These are phyloP conservation scores for Balaenoptera acutorostrata DNA, from an alignment of 2,113 vertebrate genomes.

Conservation along the genomic window DNA sequence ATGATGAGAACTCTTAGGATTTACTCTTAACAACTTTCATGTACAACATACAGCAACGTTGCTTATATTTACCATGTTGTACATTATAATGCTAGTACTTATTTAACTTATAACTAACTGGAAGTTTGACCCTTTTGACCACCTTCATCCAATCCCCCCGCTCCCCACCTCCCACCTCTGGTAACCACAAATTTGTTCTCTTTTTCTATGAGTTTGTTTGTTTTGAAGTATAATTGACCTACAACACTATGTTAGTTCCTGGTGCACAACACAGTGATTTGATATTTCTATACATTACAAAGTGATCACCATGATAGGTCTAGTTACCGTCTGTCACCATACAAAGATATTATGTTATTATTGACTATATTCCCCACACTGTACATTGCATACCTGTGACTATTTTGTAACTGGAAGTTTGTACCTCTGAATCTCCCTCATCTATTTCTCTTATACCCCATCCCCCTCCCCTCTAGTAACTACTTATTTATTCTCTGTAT, in stretches of 20 bases:
- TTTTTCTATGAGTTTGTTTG: not conserved
- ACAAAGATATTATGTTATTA: not conserved
- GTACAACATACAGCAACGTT: not conserved
- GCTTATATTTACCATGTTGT: not conserved
- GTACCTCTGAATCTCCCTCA: not conserved
- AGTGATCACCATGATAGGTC: not conserved
- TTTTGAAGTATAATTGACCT: not conserved
- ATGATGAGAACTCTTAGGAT: not conserved
- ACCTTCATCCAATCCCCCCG: not conserved
- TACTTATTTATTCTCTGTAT: not conserved
- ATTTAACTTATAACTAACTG: not conserved
- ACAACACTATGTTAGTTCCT: not conserved
- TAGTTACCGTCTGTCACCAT: not conserved
- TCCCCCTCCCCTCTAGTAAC: not conserved
- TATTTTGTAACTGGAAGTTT: not conserved
- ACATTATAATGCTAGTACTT: not conserved
- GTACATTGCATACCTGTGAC: not conserved
- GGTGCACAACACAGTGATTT: not conserved
- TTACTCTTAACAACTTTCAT: not conserved
- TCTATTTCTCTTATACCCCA: not conserved
- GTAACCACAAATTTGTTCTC: not conserved
- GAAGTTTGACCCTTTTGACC: not conserved
- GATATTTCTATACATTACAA: not conserved
- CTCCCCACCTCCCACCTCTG: not conserved
- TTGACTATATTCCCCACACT: not conserved